Base-by-base conservation (phyloP, 2,888 invertebrate species). In the Phymatocera aterrima region DNA sequence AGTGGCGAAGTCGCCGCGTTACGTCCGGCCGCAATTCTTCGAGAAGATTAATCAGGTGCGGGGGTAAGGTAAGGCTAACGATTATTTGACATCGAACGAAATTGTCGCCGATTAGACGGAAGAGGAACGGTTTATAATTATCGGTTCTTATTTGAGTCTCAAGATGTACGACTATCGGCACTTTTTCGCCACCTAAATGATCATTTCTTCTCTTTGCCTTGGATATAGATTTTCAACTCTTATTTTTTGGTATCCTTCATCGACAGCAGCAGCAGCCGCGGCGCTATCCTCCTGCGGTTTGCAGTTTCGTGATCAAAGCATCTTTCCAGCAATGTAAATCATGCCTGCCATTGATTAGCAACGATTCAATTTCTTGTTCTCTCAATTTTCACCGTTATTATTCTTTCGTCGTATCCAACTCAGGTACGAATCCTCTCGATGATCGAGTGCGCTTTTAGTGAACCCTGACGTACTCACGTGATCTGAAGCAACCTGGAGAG, bases 291-390 rank as follows among this genome's bases (percentile, higher is more conserved):
- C 15, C 8, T 54, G 21, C 8, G 8, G 5, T 2, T 4, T 3
- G 4, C 15, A 57, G 28, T 5, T 12, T 57, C 24, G 15, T n/a
- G 57, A 28, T 28, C 2, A 57, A 57, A 57, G 28, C 15, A 57
- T 57, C 28, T 15, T 8, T 12, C 21, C 34, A n/a, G 4, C 46
- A 40, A 43, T 40, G 64, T n/a, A n/a, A n/a, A 65, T 57, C 77
- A 60, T 46, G 46, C 21, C 37, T n/a, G 79, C 81, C 79, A 81
- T 81, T 83, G 83, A 83, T 83, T 82, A 83, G 78, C 70, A 81
- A 77, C 70, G 78, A 21, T 57, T 15, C 28, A 77, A 77, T 78
- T 79, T 79, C 57, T 64, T 80, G 78, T 80, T 70, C 74, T 78
- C 18, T 10, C 28, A 15, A 15, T 57, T 28, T 57, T 28, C n/a